Evolutionary conservation across 2,113 vertebrate species (phyloP).

Genomic region (Thalassoma bifasciatum): DNA sequence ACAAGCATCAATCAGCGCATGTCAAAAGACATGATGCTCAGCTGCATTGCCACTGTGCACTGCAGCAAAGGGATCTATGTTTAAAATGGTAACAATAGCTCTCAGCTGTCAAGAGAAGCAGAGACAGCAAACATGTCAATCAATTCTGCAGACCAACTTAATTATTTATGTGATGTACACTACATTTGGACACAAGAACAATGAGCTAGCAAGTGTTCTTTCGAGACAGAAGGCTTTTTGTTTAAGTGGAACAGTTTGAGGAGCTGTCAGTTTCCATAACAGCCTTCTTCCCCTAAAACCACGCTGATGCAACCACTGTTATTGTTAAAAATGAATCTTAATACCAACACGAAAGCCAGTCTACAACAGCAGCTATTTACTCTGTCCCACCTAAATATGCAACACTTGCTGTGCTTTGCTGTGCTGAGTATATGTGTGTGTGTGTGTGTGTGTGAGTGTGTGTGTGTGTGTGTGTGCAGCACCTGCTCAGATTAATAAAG

Average conservation of each 20-base stretch:
- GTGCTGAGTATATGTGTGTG: neutral
- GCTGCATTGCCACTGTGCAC: neutral
- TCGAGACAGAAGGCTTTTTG: neutral
- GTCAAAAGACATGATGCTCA: neutral
- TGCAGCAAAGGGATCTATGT: neutral
- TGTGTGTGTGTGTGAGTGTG: neutral
- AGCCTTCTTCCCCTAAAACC: conserved; percentile 7
- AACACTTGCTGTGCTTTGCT: neutral
- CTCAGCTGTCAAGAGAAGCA: neutral
- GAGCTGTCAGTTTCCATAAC: conserved; percentile 25
- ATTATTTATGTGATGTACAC: neutral
- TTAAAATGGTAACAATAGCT: neutral
- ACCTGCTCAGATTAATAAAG: conserved; percentile 38
- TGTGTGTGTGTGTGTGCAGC: neutral
- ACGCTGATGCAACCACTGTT: conserved; percentile 17
- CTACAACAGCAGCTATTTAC: conserved; percentile 46
- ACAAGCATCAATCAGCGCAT: neutral
- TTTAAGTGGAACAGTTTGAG: neutral
- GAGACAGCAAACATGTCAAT: neutral
- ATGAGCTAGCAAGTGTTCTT: neutral
- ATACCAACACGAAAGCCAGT: conserved; percentile 28
- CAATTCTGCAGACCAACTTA: neutral
- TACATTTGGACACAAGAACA: neutral
- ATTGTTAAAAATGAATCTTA: conserved; percentile 6
- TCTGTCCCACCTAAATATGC: neutral